Conservation (phyloP, 2,113 vertebrate species). For the Origma solitaria region DNA sequence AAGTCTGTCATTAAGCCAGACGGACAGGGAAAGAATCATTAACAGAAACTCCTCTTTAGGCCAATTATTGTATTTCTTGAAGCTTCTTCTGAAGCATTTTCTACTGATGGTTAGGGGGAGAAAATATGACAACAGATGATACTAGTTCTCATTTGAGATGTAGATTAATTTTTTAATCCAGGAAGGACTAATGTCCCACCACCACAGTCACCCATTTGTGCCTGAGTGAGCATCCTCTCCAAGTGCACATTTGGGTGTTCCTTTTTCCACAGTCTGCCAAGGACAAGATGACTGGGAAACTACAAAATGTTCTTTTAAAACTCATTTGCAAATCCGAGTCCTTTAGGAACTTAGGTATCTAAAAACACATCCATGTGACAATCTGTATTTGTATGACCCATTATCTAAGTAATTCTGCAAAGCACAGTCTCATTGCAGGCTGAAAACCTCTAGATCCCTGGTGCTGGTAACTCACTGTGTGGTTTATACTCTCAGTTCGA, state of each 20-base stretch:
- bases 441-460: fast-evolving
- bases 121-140: background rate
- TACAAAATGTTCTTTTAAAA: background rate
- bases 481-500: background rate
- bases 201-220: background rate
- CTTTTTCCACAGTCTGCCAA: background rate
- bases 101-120: background rate
- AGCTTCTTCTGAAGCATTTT: background rate
- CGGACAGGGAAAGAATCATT: background rate
- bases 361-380: background rate
- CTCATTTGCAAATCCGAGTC: background rate
- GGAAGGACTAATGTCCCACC: background rate
- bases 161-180: background rate
- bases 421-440: background rate
- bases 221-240: background rate
- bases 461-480: fast-evolving
- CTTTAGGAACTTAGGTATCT: background rate
- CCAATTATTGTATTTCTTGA: background rate
- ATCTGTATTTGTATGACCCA: background rate
- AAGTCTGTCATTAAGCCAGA: background rate
- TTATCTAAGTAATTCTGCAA: background rate
- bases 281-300: background rate
- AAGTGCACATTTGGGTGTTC: background rate
- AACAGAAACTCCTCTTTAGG: background rate
- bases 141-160: background rate